Evolutionary conservation across 1,140 invertebrate species (phyloP), one percentile per base, ranked within the genome.

Genomic region (Drosophila aff.): DNA sequence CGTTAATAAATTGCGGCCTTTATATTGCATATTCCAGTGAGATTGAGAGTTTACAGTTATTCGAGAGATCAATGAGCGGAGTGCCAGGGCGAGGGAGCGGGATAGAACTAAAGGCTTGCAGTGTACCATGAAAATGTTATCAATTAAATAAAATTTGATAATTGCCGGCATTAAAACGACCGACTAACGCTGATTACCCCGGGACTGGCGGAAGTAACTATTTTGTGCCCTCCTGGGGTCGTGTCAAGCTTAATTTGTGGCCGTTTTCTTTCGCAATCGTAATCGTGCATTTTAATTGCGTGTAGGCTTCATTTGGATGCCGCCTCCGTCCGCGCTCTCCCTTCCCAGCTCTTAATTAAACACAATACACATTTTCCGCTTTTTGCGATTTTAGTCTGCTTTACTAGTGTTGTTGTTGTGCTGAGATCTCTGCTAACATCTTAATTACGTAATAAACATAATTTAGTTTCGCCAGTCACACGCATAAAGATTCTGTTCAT

Each of bases 371-470:
- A 89, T 89, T 89, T 90, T 91, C 85, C 86, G 81, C 64, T 67
- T 81, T 90, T 90, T 89, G 85, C 85, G 78, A 90, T 89, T 90
- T 85, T 76, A 78, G 87, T 73, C 47, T 15, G 47, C 60, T 52
- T 65, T 81, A 68, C 53, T 71, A 21, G 43, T 36, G 21, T 74
- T 69, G 21, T 75, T 69, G 50, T 61, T 81, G 61, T 41, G 66
- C 41, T 40, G 62, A 71, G 78, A 89, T 89, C 85, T 90, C 66
- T 80, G 81, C 68, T 73, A 89, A 89, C 86, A 89, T 89, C 85
- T 89, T 89, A 89, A 89, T 90, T 85, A 91, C 85, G 76, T 81
- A 89, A 91, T 91, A 89, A 81, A 90, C 89, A 85, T 83, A 73
- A 89, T 89, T 90, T 85, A 81, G 84, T 76, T 84, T 81, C 67